These are phyloP conservation scores for Pelusios castaneus DNA, from an alignment of 2,113 vertebrate species.

Conservation along the genomic window DNA sequence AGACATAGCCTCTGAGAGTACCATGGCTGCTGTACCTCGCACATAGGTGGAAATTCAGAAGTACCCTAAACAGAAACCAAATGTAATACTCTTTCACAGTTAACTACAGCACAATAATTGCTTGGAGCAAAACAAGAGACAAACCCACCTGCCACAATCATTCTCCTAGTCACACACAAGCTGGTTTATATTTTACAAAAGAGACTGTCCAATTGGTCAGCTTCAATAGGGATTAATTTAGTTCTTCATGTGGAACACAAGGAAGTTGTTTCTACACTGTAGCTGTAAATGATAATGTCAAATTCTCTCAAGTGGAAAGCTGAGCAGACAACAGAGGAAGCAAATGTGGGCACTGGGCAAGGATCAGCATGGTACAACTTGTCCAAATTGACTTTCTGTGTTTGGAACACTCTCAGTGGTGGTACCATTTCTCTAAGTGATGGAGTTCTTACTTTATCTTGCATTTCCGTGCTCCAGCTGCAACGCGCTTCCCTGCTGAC, in stretches of 20 bases:
- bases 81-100: fast-evolving
- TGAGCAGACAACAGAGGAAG: not conserved
- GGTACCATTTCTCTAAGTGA: not conserved
- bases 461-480: not conserved
- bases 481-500: not conserved
- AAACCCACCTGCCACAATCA: fast-evolving
- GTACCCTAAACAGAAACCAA: not conserved
- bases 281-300: not conserved
- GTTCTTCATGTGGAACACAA: not conserved
- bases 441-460: not conserved
- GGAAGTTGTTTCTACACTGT: not conserved
- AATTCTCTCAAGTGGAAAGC: not conserved
- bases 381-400: not conserved
- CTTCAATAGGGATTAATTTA: not conserved
- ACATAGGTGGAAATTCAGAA: not conserved
- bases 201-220: not conserved
- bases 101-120: not conserved
- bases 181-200: not conserved
- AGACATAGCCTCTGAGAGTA: not conserved
- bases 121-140: fast-evolving
- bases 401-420: slow-evolving; percentile 9
- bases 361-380: not conserved
- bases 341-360: not conserved
- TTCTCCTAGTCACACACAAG: fast-evolving
- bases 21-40: not conserved